Evolutionary conservation across 2,113 vertebrate species (phyloP).

Genomic region (Ptilorrhoa leucosticta): DNA sequence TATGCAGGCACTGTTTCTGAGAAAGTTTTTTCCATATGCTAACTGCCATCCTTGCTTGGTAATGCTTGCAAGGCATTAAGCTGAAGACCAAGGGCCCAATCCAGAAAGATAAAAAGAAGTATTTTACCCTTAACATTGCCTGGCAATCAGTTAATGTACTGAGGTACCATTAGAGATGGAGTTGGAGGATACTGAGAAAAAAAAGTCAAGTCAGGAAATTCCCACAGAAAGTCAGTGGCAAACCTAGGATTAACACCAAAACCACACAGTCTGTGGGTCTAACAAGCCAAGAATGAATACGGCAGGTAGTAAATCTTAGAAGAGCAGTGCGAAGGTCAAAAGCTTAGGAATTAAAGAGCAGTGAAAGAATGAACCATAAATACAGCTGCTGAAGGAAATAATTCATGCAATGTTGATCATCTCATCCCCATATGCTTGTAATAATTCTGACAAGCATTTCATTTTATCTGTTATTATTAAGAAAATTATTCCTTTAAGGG

Average conservation of each 20-base stretch:
- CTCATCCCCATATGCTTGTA: not conserved
- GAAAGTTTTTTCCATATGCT: not conserved
- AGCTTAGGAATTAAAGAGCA: not conserved
- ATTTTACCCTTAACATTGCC: not conserved
- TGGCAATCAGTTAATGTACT: not conserved
- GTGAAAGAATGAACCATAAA: not conserved
- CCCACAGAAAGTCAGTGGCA: not conserved
- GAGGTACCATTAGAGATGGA: not conserved
- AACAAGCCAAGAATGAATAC: not conserved
- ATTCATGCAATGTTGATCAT: not conserved
- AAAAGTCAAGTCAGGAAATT: not conserved
- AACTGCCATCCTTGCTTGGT: not conserved
- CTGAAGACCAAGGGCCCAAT: not conserved
- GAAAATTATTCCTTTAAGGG: conserved; percentile 35
- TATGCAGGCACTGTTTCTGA: not conserved
- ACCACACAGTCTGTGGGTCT: not conserved
- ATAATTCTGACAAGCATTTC: conserved; percentile 17
- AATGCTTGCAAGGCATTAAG: not conserved
- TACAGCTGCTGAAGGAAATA: not conserved
- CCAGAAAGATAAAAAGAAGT: not conserved
- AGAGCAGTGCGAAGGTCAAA: not conserved
- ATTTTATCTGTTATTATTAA: conserved; percentile 11
- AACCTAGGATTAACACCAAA: not conserved
- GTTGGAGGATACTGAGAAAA: not conserved
- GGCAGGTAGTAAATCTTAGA: not conserved